Evolutionary conservation across 2,113 vertebrate genomes (phyloP).

Genomic region (Ciconia stormi): DNA sequence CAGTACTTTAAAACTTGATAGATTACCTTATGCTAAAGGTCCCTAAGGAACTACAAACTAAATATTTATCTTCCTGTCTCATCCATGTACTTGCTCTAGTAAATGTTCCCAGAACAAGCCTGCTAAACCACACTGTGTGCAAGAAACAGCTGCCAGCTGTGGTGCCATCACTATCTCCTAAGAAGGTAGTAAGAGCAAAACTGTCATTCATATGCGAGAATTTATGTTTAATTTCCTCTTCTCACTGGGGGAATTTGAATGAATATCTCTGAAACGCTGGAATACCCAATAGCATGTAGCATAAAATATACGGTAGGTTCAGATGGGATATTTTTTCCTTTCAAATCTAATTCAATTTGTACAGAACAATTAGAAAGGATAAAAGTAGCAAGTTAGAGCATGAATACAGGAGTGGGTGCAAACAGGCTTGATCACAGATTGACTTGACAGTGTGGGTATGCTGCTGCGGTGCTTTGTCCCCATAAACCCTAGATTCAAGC

Average conservation of each 20-base stretch:
- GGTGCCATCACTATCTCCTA: not conserved
- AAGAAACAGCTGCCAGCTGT: not conserved
- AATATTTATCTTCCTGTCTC: slow-evolving; percentile 5
- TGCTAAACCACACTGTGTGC: not conserved
- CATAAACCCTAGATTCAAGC: not conserved
- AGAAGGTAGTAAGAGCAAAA: not conserved
- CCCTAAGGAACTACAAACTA: not conserved
- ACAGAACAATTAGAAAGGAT: not conserved
- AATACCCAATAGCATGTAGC: not conserved
- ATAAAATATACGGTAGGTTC: not conserved
- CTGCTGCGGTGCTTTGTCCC: not conserved
- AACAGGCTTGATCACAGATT: not conserved
- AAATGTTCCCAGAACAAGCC: not conserved
- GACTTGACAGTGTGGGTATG: fast-evolving
- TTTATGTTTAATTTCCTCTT: not conserved
- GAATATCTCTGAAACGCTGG: not conserved
- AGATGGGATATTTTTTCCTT: not conserved
- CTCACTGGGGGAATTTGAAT: not conserved
- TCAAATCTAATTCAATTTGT: not conserved
- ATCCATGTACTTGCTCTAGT: not conserved
- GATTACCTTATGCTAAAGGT: not conserved
- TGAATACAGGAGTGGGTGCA: not conserved
- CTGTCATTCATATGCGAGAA: not conserved
- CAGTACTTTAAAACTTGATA: not conserved
- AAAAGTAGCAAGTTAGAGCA: not conserved